Evolutionary conservation across 2,113 vertebrate species (phyloP).

Genomic region (Pelobates fuscus): DNA sequence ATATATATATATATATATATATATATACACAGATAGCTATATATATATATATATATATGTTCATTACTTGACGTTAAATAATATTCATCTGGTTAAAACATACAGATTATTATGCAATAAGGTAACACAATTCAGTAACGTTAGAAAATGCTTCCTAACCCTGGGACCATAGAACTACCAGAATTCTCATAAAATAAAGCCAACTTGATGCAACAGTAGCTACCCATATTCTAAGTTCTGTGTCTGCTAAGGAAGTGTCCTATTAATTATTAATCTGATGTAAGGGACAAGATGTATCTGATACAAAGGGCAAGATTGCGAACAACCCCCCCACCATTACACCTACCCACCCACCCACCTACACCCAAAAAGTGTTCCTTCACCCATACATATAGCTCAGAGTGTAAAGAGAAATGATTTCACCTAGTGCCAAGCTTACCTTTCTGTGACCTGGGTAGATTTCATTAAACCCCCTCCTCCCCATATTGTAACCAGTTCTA

Average conservation of each 20-base stretch:
- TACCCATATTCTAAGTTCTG: no score
- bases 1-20: no score
- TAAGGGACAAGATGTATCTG: constrained; percentile 60
- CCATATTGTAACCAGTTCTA: constrained; percentile 62
- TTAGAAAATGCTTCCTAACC: no score
- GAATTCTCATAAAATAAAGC: no score
- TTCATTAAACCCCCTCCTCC: constrained; percentile 55
- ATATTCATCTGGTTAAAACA: no score
- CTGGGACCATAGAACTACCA: no score
- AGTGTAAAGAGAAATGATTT: constrained; percentile 56
- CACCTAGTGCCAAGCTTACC: constrained; percentile 77
- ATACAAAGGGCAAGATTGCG: constrained; percentile 57
- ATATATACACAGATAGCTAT: no score
- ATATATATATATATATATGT: no score
- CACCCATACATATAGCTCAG: constrained; percentile 59
- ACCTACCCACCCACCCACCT: constrained; percentile 60
- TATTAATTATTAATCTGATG: constrained; percentile 54
- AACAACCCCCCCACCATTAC: constrained; percentile 59
- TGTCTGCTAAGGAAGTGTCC: constrained; percentile 59
- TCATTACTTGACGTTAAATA: no score
- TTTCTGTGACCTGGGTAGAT: constrained; percentile 69
- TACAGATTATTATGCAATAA: no score
- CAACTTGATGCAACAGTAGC: no score
- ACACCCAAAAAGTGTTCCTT: constrained; percentile 59
- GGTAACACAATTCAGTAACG: no score